phyloP scores from a whole-genome alignment of 2,797 vertebrate genomes.

The Galago senegalensis region DNA sequence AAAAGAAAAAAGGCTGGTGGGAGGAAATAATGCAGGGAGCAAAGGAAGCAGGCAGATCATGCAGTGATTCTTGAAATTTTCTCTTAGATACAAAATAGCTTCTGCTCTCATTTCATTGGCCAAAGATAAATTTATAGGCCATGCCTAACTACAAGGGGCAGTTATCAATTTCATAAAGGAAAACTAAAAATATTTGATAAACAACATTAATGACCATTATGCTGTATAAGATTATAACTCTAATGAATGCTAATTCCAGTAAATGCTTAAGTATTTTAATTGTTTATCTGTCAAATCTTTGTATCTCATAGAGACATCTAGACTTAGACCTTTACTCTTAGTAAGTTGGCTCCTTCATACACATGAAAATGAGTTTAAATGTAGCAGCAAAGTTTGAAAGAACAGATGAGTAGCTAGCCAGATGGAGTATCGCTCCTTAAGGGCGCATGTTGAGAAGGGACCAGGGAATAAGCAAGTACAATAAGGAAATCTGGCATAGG shows the following conservation, averaged over 20 bases:
- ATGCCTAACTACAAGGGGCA: background rate
- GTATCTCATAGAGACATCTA: background rate
- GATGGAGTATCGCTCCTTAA: background rate
- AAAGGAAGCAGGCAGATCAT: background rate
- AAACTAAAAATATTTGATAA: background rate
- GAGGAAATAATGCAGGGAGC: background rate
- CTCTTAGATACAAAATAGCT: background rate
- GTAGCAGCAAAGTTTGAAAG: background rate
- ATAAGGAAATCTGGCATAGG: background rate
- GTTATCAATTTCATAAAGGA: background rate
- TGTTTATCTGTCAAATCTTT: background rate
- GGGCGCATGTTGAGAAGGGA: background rate
- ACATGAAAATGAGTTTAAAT: constrained; percentile 22
- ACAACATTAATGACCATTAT: background rate
- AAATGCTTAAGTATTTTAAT: background rate
- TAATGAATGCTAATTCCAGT: background rate
- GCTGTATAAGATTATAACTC: background rate
- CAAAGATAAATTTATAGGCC: background rate
- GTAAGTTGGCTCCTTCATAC: background rate
- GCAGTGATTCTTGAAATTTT: background rate
- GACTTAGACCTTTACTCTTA: background rate
- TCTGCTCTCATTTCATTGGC: background rate
- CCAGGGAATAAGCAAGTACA: background rate
- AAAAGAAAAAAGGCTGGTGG: background rate
- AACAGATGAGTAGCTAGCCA: background rate